Conservation (phyloP, 2,113 vertebrate species). For the Natator depressus region DNA sequence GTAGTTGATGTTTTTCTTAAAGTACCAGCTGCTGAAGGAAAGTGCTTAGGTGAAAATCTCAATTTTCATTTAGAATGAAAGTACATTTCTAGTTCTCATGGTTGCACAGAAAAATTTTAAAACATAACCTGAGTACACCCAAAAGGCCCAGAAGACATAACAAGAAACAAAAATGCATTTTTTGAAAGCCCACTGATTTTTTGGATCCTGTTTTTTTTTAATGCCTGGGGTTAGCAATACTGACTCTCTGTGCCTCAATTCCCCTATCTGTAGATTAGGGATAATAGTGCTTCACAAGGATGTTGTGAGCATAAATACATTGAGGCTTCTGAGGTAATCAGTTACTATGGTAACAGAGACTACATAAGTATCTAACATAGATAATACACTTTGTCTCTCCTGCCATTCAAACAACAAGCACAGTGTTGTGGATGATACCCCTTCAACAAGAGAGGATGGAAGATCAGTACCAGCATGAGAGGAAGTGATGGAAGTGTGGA, state of each 20-base stretch:
- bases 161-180: background rate
- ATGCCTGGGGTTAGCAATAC: background rate
- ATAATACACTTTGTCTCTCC: background rate
- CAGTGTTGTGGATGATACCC: rapidly evolving
- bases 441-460: background rate
- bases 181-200: background rate
- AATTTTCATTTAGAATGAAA: background rate
- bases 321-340: rapidly evolving
- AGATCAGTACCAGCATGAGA: background rate
- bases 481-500: background rate
- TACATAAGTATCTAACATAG: no score
- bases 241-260: background rate
- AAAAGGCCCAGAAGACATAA: background rate
- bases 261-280: background rate
- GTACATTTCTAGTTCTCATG: background rate
- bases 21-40: background rate
- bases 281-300: rapidly evolving
- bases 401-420: no score
- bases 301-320: background rate
- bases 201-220: background rate
- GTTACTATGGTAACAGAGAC: rapidly evolving
- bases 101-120: background rate
- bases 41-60: background rate
- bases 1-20: background rate
- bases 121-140: background rate